Evolutionary conservation across 2,113 vertebrate species (phyloP), one percentile per base, ranked within the genome.

Genomic region (Taxidea taxus): DNA sequence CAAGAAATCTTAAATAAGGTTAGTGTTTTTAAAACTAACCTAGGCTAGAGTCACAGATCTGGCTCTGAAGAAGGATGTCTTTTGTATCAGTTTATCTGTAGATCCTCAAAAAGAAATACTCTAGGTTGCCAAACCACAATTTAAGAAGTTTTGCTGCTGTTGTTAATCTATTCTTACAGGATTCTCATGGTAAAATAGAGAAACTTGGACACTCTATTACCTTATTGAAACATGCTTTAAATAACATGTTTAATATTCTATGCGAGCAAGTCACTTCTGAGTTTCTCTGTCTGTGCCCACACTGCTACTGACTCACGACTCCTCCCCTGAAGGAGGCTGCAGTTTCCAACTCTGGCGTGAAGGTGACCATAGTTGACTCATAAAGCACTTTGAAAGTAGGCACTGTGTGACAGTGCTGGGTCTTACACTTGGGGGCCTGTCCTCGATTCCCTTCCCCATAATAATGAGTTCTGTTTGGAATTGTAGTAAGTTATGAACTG

Each of bases 361-460:
- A 75, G 82, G 72, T 3, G 47, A 47, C 87, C 82, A 5, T 2
- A 34, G 94, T 39, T 21, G 80, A 25, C 51, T 16, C 20, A 21
- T 72, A 80, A 93, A 98, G 97, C 98, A 97, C 97, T 98, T 98
- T 97, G 97, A 97, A 75, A 80, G 62, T 5, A 29, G 47, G 97
- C 96, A 1, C 98, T 96, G 96, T 97, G 2, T 74, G 97, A 94
- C 95, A 85, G 97, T 83, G 87, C 90, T 47, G 56, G 8, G 29
- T 56, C 20, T 27, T 80, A 31, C 20, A 68, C 44, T 74, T 64
- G 56, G 74, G 93, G 82, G 27, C 56, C 84, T 87, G 54, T 29
- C 51, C 95, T 39, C 47, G 27, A 34, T 16, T 64, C 72, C 90
- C 84, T 86, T 49, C 85, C 97, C 78, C 74, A 3, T 42, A 31